phyloP scores from a whole-genome alignment of 1,140 invertebrate genomes.

The Magallana angulata region DNA sequence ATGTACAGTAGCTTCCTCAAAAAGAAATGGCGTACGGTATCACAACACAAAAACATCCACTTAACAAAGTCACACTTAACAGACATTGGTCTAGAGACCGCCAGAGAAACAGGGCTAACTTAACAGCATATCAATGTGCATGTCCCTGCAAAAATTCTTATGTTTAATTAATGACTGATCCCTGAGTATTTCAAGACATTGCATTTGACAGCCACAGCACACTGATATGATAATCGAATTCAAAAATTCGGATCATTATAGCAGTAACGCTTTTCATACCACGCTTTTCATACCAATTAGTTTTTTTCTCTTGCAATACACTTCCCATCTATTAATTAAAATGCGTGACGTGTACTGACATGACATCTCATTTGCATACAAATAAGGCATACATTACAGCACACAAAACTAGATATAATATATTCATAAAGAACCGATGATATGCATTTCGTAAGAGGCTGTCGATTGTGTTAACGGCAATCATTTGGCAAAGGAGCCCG shows the following conservation, averaged over 20 bases:
- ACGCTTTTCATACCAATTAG: background rate
- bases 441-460: background rate
- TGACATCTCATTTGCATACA: constrained; percentile 32
- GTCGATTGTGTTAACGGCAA: background rate
- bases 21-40: too few species aligned
- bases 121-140: too few species aligned
- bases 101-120: too few species aligned
- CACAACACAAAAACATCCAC: too few species aligned
- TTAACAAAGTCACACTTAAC: too few species aligned
- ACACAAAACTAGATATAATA: background rate
- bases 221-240: background rate
- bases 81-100: too few species aligned
- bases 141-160: too few species aligned
- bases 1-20: too few species aligned
- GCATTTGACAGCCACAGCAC: background rate
- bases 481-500: background rate
- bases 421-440: background rate
- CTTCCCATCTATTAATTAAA: background rate
- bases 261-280: background rate
- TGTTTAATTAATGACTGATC: background rate
- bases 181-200: background rate
- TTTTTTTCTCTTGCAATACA: background rate
- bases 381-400: background rate
- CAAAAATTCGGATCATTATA: background rate
- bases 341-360: constrained; percentile 2